These are phyloP conservation scores for Hylaea fasciaria DNA, from an alignment of 2,888 invertebrate species.

Conservation along the genomic window DNA sequence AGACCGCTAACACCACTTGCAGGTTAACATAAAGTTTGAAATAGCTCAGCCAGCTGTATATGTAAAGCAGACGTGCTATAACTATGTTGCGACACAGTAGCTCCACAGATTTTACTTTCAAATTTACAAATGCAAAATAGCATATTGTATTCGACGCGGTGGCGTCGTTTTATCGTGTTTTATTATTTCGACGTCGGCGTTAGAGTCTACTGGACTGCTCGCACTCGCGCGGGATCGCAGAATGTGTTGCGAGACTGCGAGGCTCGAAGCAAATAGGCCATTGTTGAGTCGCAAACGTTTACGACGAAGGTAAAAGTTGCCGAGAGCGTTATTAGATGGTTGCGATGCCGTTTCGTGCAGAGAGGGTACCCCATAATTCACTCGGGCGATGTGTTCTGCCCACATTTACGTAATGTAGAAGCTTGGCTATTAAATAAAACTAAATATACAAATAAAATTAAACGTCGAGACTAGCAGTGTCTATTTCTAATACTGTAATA, in stretches of 20 bases:
- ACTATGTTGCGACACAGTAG: slow-evolving; percentile 81
- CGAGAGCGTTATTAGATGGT: slow-evolving; percentile 27
- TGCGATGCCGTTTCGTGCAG: slow-evolving; percentile 17
- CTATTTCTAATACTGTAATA: no score
- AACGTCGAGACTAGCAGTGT: not conserved
- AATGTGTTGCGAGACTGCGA: slow-evolving; percentile 31
- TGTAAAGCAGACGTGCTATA: slow-evolving; percentile 34
- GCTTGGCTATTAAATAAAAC: slow-evolving; percentile 8
- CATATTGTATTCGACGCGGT: slow-evolving; percentile 74
- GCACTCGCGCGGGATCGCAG: slow-evolving; percentile 28
- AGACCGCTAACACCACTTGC: slow-evolving; percentile 29
- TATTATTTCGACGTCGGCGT: slow-evolving; percentile 66
- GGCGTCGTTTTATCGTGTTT: slow-evolving; percentile 60
- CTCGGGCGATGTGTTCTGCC: slow-evolving; percentile 12
- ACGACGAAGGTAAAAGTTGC: slow-evolving; percentile 21
- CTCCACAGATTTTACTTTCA: slow-evolving; percentile 75
- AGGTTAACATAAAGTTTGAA: slow-evolving; percentile 52
- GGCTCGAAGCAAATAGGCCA: slow-evolving; percentile 47
- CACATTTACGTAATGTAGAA: slow-evolving; percentile 16
- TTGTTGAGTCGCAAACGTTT: slow-evolving; percentile 42
- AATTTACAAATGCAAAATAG: slow-evolving; percentile 78
- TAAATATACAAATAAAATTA: not conserved
- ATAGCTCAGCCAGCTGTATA: slow-evolving; percentile 15
- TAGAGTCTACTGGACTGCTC: slow-evolving; percentile 61
- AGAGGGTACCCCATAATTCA: slow-evolving; percentile 22